phyloP scores from a whole-genome alignment of 2,888 invertebrate genomes.

The Microplitis manilae region DNA sequence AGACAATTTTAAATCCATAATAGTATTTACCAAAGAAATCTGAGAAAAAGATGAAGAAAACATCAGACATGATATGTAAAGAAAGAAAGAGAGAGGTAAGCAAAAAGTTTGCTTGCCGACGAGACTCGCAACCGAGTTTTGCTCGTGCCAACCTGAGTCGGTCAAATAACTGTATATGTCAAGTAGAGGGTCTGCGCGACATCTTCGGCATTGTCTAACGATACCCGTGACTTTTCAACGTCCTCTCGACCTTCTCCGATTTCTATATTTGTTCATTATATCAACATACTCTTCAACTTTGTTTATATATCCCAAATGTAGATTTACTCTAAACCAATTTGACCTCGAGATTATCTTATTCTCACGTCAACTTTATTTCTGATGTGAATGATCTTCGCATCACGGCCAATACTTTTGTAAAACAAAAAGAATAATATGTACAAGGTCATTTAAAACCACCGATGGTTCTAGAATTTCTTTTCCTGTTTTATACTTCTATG shows the following conservation, averaged over 20 bases:
- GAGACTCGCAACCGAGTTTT: conserved; percentile 43
- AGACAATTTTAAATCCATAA: too few species aligned
- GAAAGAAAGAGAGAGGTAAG: conserved; percentile 4
- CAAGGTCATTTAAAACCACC: background rate
- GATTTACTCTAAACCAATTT: conserved; percentile 30
- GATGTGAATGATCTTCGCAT: background rate
- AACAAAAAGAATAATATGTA: background rate
- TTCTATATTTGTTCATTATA: conserved; percentile 44
- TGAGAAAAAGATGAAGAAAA: background rate
- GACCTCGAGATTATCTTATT: background rate
- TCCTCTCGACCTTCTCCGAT: conserved; percentile 36
- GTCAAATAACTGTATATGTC: conserved; percentile 70
- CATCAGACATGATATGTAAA: background rate
- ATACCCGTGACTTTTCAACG: conserved; percentile 6
- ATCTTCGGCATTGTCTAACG: conserved; percentile 60
- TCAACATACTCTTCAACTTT: conserved; percentile 30
- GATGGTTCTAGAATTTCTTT: background rate
- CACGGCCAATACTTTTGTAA: background rate
- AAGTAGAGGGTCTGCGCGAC: conserved; percentile 65
- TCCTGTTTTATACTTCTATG: background rate
- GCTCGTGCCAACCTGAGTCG: conserved; percentile 64
- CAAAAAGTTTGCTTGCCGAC: background rate
- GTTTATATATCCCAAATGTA: conserved; percentile 2
- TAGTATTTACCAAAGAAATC: background rate
- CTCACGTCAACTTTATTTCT: background rate